Conservation (phyloP, 2,888 invertebrate genomes). For the Erebia aethiops region DNA sequence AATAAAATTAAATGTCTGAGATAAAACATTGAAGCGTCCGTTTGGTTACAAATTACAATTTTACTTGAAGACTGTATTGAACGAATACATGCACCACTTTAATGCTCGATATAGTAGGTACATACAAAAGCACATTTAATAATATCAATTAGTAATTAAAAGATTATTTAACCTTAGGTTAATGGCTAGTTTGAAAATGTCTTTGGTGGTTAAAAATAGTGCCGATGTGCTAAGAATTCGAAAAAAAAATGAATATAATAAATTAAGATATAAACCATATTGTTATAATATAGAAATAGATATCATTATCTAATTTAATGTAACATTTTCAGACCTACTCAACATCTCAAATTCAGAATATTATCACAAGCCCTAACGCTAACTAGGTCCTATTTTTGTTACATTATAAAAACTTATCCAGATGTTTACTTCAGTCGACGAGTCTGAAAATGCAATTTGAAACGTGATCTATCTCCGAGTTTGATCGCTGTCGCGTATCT, state of each 20-base stretch:
- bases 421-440: background rate
- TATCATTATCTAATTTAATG: too few relatives aligned
- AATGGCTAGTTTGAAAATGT: background rate
- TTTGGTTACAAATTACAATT: background rate
- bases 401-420: too few relatives aligned
- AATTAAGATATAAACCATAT: too few relatives aligned
- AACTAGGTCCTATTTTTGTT: background rate
- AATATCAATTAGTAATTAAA: conserved; percentile 7
- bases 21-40: conserved; percentile 10
- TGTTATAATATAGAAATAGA: too few relatives aligned
- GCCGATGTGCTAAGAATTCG: too few relatives aligned
- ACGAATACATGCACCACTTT: background rate
- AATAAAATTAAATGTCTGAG: conserved; percentile 6
- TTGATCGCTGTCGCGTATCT: background rate
- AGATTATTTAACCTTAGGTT: conserved; percentile 3
- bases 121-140: conserved; percentile 40
- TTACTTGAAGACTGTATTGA: conserved; percentile 4
- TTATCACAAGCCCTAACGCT: background rate
- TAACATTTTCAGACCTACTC: too few relatives aligned
- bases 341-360: too few relatives aligned
- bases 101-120: background rate
- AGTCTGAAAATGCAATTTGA: conserved; percentile 4
- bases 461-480: conserved; percentile 6
- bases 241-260: too few relatives aligned
- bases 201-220: background rate